Base-by-base conservation (phyloP, 2,797 vertebrate genomes). In the Chiloscyllium punctatum region DNA sequence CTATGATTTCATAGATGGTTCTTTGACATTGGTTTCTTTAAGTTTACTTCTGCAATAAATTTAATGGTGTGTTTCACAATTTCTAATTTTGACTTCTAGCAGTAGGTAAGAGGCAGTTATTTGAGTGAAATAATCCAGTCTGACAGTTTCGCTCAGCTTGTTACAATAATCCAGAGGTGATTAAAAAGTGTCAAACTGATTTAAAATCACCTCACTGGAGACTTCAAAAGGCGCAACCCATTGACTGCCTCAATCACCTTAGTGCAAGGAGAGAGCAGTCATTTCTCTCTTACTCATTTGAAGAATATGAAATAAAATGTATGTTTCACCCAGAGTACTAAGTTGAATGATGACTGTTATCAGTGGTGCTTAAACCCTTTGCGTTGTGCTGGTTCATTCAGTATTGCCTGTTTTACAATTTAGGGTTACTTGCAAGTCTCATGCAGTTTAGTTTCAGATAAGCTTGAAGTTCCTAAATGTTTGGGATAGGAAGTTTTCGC, bases 211-310 rank as follows among this genome's bases (percentile, higher is more conserved):
- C 21, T 51, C 18, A 27, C 13, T 77, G 94, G 94, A 18, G 27
- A 95, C 27, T 53, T 33, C 30, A 25, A 0, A 77, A n/a, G 71
- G 51, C 33, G 48, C 94, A 95, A 77, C 4, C 25, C 72, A 94
- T 53, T n/a, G 90, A 4, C n/a, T 25, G 33, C 8, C 7, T 37
- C 57, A 62, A 11, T 62, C 62, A 37, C 33, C 90, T 42, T 33
- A 21, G 37, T 37, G n/a, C 33, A 92, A n/a, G 66, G 18, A 92
- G 21, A 37, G 21, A 8, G 33, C 62, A 92, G 90, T 92, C 90
- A 92, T 69, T 92, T 92, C 90, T 37, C 33, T 92, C 62, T 66
- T 92, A 92, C 18, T 92, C 90, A 69, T 95, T 51, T 15, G 30
- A 95, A 95, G 71, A 74, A 15, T 71, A 68, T 71, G 21, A 11